Base-by-base conservation (phyloP, 2,888 invertebrate genomes). In the Agrilus biguttatus region DNA sequence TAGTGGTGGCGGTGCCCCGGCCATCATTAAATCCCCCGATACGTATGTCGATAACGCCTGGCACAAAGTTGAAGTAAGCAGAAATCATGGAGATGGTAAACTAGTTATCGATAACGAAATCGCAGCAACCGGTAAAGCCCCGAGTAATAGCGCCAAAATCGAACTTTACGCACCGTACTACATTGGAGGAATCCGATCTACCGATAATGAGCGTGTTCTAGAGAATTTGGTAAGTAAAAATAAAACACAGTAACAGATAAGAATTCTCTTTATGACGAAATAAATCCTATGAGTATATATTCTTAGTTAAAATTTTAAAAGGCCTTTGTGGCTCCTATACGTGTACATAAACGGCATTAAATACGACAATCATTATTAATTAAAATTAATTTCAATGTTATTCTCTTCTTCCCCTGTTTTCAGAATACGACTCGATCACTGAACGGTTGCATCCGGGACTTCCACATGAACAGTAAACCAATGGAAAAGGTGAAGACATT, bases 371-470 rank as follows among this genome's bases (percentile, higher is more conserved):
- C 17, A 17, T 17, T 17, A 17, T 3, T 17, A 3, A 4, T 17
- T 17, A n/a, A n/a, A n/a, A n/a, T 17, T 17, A 4, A 3, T 17
- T 17, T 4, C 4, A 23, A 4, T 37, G 13, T 17, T 21, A 44
- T 44, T 42, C 39, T 41, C 46, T 34, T 38, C 51, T 53, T n/a
- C n/a, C n/a, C n/a, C n/a, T n/a, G n/a, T n/a, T 43, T 44, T 39
- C 42, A 56, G 55, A 55, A 57, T 35, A 54, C 53, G 51, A 42
- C 67, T 77, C 77, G 73, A 69, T 77, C 83, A 32, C 91, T 89
- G 65, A 78, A 76, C 52, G 95, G 95, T 2, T 95, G 95, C 59
- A 70, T 95, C 13, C 76, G 78, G 41, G 81, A 86, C 38, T 74
- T 90, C 44, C 70, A 73, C 60, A 75, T 86, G 68, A 82, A 83